These are phyloP conservation scores for Phenganax marumi DNA, from an alignment of 92 coral and sea anemone species.

Conservation along the genomic window DNA sequence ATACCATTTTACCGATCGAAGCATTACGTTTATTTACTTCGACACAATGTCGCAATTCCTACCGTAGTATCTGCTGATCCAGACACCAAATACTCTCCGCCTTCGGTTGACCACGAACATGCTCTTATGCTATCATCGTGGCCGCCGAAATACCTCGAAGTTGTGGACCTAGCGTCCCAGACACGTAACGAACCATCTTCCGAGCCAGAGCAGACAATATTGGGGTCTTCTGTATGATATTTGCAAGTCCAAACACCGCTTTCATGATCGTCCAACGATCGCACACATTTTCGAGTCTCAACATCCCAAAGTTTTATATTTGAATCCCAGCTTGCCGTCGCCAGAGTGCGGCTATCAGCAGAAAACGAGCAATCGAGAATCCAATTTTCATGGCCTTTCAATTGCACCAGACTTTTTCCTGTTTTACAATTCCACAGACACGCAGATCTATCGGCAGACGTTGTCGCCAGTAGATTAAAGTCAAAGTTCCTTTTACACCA, in stretches of 20 bases:
- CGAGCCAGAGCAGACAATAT: constrained; percentile 87
- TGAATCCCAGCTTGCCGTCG: constrained; percentile 92
- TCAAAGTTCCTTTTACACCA: constrained; percentile 59
- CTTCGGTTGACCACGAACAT: constrained; percentile 87
- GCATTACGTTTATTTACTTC: no score
- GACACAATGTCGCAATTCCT: neutral
- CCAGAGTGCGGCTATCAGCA: constrained; percentile 66
- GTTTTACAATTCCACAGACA: constrained; percentile 76
- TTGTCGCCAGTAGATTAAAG: constrained; percentile 73
- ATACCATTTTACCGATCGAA: neutral
- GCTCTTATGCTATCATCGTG: constrained; percentile 87
- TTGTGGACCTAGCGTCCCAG: constrained; percentile 79
- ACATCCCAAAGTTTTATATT: constrained; percentile 66
- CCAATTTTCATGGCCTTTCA: constrained; percentile 74
- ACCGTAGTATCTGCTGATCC: constrained; percentile 92
- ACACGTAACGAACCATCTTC: constrained; percentile 89
- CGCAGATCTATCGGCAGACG: constrained; percentile 82
- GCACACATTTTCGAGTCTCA: constrained; percentile 64
- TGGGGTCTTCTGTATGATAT: constrained; percentile 65
- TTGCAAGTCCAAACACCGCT: constrained; percentile 97
- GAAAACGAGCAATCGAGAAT: constrained; percentile 82
- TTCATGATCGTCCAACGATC: constrained; percentile 67
- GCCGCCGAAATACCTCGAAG: constrained; percentile 83
- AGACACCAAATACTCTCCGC: constrained; percentile 77
- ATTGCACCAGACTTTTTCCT: constrained; percentile 56